Evolutionary conservation across 2,113 vertebrate species (phyloP).

Genomic region (Turnix velox): DNA sequence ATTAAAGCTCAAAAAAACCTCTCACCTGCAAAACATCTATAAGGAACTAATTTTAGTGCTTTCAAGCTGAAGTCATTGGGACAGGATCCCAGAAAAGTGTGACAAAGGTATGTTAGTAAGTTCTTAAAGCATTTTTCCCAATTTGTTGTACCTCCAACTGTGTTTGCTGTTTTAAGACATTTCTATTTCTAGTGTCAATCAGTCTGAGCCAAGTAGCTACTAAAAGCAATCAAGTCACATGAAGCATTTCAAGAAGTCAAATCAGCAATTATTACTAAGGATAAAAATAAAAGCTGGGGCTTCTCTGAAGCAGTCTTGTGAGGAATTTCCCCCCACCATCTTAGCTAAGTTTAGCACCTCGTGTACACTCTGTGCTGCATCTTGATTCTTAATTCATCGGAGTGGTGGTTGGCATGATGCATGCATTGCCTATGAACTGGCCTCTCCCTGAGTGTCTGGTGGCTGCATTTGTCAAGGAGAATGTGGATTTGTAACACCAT

Average conservation of each 20-base stretch:
- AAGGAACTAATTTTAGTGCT: constrained; percentile 87
- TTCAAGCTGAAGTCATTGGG: constrained; percentile 84
- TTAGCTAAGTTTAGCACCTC: not conserved
- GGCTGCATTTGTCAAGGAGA: not conserved
- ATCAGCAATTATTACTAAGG: not conserved
- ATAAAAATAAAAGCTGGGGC: not conserved
- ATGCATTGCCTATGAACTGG: accelerated
- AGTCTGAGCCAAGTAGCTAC: constrained; percentile 7
- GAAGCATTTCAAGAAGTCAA: not conserved
- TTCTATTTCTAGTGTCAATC: constrained; percentile 2
- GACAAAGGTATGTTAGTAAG: constrained; percentile 52
- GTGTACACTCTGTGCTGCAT: not conserved
- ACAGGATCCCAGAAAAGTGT: constrained; percentile 68
- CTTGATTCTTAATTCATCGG: not conserved
- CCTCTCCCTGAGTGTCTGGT: not conserved
- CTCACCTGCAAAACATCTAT: constrained; percentile 83
- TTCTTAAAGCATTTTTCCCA: constrained; percentile 52
- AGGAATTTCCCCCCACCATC: not conserved
- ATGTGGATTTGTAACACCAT: not conserved
- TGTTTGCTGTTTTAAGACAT: not conserved
- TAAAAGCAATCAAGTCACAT: not conserved
- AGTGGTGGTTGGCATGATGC: not conserved
- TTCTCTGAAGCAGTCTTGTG: not conserved
- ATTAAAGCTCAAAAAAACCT: constrained; percentile 78
- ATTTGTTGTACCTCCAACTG: constrained; percentile 11